Conservation (phyloP, 1,140 invertebrate species). For the Philopotamus ludificatus region DNA sequence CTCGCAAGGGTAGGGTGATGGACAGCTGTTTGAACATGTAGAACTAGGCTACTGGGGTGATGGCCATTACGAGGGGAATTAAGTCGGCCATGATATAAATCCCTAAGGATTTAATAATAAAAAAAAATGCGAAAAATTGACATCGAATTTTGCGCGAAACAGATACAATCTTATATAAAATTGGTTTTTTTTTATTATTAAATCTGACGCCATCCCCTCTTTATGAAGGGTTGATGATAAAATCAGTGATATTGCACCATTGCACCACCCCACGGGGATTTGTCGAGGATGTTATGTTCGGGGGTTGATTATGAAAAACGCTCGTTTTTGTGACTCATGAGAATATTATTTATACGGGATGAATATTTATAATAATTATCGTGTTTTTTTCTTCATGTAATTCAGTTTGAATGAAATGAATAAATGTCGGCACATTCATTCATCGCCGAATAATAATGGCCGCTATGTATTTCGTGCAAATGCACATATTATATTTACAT, state of each 20-base stretch:
- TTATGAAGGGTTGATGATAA: neutral
- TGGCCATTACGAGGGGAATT: slow-evolving; percentile 14
- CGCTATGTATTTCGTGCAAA: neutral
- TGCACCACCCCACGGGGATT: neutral
- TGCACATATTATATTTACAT: neutral
- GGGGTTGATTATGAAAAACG: neutral
- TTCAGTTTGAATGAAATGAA: no score
- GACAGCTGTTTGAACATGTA: slow-evolving; percentile 21
- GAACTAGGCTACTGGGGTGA: slow-evolving; percentile 24
- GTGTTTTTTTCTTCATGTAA: no score
- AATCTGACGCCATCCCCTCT: neutral
- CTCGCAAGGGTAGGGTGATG: slow-evolving; percentile 9
- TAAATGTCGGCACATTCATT: no score
- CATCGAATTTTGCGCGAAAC: no score
- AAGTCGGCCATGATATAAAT: neutral
- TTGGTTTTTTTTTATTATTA: no score
- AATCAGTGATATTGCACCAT: neutral
- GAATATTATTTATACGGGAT: neutral
- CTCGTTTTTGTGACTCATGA: neutral
- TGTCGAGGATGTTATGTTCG: neutral
- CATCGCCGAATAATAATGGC: no score
- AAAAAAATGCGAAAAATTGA: no score
- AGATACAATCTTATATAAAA: no score
- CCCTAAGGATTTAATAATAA: no score
- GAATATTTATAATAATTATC: no score